Percentiles rank a stretch among this genome's conserved stretches.
phyloP scores from a whole-genome alignment of 2,113 vertebrate genomes.

The Oncorhynchus keta region DNA sequence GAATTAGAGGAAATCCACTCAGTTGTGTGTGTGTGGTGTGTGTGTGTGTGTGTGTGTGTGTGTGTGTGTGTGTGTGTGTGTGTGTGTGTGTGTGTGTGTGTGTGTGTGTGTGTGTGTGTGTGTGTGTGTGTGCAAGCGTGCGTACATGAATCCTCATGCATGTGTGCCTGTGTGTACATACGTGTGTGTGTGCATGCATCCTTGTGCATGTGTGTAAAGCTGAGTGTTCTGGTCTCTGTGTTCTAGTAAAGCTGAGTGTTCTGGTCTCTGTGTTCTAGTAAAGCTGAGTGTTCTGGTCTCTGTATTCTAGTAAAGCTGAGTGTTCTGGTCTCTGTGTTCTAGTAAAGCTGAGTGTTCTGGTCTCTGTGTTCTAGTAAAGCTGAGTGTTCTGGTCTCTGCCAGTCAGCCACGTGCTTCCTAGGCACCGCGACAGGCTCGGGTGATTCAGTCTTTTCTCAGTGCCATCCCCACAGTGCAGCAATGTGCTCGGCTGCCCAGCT shows the following conservation, averaged over 20 bases:
- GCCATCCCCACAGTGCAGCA: slow-evolving; percentile 15
- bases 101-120: neutral
- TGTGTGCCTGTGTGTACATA: neutral
- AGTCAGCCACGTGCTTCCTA: slow-evolving; percentile 28
- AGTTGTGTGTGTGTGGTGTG: neutral
- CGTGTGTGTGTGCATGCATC: neutral
- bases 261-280: neutral
- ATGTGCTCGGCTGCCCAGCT: neutral
- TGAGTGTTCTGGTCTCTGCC: slow-evolving; percentile 4
- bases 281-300: too few relatives aligned
- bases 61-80: neutral
- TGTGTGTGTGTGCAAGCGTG: neutral
- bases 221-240: neutral
- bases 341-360: neutral
- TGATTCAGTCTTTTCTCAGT: slow-evolving; percentile 34
- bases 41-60: neutral
- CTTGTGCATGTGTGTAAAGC: neutral
- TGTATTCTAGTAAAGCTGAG: neutral
- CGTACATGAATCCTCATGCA: neutral
- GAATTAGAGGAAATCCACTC: too few relatives aligned
- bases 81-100: neutral
- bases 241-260: neutral
- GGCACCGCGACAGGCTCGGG: slow-evolving; percentile 17
- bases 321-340: neutral
- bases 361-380: too few relatives aligned